A percentile compares a stretch with the other conserved stretches of the same genome.
Evolutionary conservation across 53 echinoderm and acorn worm species (phyloP).

Genomic region (Mesocentrotus franciscanus): DNA sequence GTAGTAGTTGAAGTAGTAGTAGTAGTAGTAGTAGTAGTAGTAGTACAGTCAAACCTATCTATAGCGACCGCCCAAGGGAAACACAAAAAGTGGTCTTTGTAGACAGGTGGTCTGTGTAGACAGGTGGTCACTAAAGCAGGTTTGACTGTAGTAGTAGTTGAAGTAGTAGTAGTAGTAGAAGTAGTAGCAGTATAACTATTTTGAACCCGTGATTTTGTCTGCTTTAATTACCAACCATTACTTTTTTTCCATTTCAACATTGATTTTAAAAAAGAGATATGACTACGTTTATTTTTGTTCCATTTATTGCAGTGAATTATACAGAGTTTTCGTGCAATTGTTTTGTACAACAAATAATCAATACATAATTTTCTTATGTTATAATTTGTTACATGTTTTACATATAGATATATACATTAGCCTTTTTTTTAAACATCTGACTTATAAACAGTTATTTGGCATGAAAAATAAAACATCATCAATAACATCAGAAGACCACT

Average conservation of each 20-base stretch:
- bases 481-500: not conserved
- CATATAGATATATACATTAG: not conserved
- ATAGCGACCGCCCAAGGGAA: too few relatives aligned
- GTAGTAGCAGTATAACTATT: too few relatives aligned
- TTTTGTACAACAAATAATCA: slow-evolving; percentile 17
- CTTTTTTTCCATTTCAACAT: too few relatives aligned
- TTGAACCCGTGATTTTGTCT: too few relatives aligned
- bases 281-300: not conserved
- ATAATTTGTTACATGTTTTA: not conserved
- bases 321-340: slow-evolving; percentile 38
- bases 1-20: too few relatives aligned
- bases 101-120: too few relatives aligned
- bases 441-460: not conserved
- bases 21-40: too few relatives aligned
- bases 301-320: slow-evolving; percentile 56
- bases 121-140: too few relatives aligned
- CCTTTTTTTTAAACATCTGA: not conserved
- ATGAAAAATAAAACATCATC: not conserved
- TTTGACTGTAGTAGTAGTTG: too few relatives aligned
- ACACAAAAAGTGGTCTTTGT: too few relatives aligned
- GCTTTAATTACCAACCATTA: not conserved
- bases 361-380: slow-evolving; percentile 22
- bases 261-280: not conserved
- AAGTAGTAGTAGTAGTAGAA: too few relatives aligned
- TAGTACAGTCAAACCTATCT: too few relatives aligned